Percentiles rank a stretch among this genome's conserved stretches.
Conservation (phyloP, 2,888 invertebrate genomes). For the Aricia artaxerxes region DNA sequence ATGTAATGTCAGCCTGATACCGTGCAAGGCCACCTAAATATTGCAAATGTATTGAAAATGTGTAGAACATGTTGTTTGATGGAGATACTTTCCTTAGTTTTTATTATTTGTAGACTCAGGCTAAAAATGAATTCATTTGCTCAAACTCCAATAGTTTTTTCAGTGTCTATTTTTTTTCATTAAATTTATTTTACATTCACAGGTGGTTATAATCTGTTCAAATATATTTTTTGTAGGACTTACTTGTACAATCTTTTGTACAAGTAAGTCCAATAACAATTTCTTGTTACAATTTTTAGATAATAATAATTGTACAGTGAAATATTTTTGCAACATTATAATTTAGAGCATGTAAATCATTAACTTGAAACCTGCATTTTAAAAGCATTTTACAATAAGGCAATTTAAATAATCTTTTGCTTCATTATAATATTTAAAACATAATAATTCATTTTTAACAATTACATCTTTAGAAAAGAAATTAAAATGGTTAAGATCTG, state of each 20-base stretch:
- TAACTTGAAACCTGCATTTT: slow-evolving; percentile 17
- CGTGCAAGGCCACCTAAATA: too few species aligned
- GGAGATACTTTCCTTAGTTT: too few species aligned
- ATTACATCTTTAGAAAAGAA: neutral
- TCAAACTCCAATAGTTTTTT: neutral
- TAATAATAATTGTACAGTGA: slow-evolving; percentile 8
- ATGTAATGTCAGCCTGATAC: too few species aligned
- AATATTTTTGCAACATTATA: neutral
- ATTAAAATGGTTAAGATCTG: slow-evolving; percentile 51
- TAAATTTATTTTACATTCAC: neutral
- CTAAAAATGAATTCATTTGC: neutral
- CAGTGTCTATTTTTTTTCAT: too few species aligned
- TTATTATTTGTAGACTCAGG: neutral
- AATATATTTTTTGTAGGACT: neutral
- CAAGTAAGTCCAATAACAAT: too few species aligned
- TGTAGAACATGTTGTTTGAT: too few species aligned
- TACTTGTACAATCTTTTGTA: too few species aligned
- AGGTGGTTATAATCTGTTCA: neutral
- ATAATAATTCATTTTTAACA: neutral
- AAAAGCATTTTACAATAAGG: slow-evolving; percentile 9
- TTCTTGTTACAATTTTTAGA: neutral
- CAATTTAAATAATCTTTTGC: neutral
- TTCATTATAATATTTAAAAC: neutral
- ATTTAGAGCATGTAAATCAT: neutral
- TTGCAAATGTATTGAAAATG: too few species aligned